These are phyloP conservation scores for Liparis tanakae DNA, from an alignment of 2,797 vertebrate species.

Conservation along the genomic window DNA sequence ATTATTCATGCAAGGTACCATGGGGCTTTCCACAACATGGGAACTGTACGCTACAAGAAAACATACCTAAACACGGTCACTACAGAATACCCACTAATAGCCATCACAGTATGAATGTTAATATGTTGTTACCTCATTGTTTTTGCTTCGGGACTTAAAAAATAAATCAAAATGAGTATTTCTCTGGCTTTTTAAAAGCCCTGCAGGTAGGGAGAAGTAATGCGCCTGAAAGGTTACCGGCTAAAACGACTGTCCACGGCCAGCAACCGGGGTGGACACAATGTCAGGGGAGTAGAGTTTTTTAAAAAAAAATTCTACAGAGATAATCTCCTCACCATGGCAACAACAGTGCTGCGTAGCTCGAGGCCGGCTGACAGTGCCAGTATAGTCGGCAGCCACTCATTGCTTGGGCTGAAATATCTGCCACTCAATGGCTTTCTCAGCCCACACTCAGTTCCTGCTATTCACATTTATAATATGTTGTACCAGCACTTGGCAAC, in stretches of 20 bases:
- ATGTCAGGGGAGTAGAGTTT: constrained; percentile 42
- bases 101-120: neutral
- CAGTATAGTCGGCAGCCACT: constrained; percentile 66
- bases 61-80: neutral
- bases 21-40: neutral
- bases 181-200: constrained; percentile 5
- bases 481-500: constrained; percentile 54
- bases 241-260: constrained; percentile 48
- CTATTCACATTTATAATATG: constrained; percentile 61
- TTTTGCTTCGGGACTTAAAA: neutral
- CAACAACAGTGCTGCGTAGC: constrained; percentile 63
- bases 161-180: neutral
- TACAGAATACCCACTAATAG: neutral
- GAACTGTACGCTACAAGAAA: neutral
- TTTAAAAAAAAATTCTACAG: constrained; percentile 22
- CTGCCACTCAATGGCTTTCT: constrained; percentile 54
- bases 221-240: constrained; percentile 47
- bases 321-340: constrained; percentile 73
- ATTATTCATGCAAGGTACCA: constrained; percentile 10
- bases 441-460: constrained; percentile 63
- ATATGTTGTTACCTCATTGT: neutral
- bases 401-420: constrained; percentile 63
- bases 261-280: constrained; percentile 23
- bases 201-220: constrained; percentile 11
- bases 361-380: constrained; percentile 59